Conservation (phyloP, 2,797 vertebrate species). For the Protonibea diacanthus region DNA sequence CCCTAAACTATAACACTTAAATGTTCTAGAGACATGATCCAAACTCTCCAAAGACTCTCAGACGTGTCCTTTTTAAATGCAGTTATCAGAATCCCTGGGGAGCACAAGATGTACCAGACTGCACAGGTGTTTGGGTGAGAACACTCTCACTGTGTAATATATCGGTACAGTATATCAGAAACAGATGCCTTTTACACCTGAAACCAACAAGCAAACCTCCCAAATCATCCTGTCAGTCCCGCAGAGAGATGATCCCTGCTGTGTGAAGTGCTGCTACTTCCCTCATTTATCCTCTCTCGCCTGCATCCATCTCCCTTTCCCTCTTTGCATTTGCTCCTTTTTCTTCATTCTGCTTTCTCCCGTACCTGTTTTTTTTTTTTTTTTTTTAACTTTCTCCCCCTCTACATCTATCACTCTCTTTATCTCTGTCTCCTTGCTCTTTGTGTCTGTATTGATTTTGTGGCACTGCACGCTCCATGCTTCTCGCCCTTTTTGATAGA, state of each 20-base stretch:
- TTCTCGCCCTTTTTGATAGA: slow-evolving; percentile 81
- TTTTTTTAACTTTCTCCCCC: slow-evolving; percentile 27
- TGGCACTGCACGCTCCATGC: slow-evolving; percentile 72
- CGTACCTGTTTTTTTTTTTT: slow-evolving; percentile 39
- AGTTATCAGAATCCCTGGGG: slow-evolving; percentile 40
- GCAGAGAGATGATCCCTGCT: slow-evolving; percentile 28
- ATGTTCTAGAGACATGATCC: slow-evolving; percentile 7
- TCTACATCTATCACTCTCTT: slow-evolving; percentile 68
- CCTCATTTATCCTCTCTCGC: slow-evolving; percentile 29
- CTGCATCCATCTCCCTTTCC: slow-evolving; percentile 31
- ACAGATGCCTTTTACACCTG: slow-evolving; percentile 44
- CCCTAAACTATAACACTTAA: slow-evolving; percentile 12
- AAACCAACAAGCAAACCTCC: slow-evolving; percentile 41
- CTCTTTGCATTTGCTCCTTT: slow-evolving; percentile 49
- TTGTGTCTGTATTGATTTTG: slow-evolving; percentile 84
- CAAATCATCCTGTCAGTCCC: slow-evolving; percentile 37
- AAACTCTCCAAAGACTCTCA: slow-evolving; percentile 24
- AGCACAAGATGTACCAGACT: slow-evolving; percentile 29
- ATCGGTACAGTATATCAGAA: slow-evolving; percentile 43
- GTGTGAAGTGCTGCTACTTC: slow-evolving; percentile 40
- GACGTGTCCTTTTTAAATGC: slow-evolving; percentile 42
- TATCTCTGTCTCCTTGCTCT: slow-evolving; percentile 73
- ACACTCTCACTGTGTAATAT: slow-evolving; percentile 31
- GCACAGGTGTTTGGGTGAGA: slow-evolving; percentile 39
- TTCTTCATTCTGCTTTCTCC: slow-evolving; percentile 40